Conservation (phyloP, 2,888 invertebrate genomes). For the Iselma pallidipennis region DNA sequence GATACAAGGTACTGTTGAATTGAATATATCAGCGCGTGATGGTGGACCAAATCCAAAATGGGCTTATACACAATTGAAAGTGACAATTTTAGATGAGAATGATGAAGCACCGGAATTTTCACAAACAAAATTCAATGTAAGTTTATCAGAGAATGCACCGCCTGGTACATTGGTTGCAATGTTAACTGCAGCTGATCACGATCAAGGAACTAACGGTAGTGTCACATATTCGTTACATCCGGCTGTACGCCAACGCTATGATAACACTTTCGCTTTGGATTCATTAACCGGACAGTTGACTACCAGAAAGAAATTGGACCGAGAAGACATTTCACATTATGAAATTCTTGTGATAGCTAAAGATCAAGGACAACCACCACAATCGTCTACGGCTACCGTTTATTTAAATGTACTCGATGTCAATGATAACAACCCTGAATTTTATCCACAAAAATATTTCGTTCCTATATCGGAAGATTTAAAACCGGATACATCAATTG, state of each 20-base stretch:
- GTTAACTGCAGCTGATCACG: constrained; percentile 85
- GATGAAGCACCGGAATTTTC: constrained; percentile 90
- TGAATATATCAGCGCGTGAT: constrained; percentile 90
- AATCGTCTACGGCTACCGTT: constrained; percentile 89
- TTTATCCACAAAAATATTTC: constrained; percentile 89
- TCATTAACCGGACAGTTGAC: constrained; percentile 83
- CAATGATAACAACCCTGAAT: constrained; percentile 90
- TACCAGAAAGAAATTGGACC: constrained; percentile 76
- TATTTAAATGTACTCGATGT: constrained; percentile 79
- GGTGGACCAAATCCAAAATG: constrained; percentile 94
- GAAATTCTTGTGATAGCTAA: constrained; percentile 83
- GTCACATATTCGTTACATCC: constrained; percentile 82
- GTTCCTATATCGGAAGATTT: constrained; percentile 73
- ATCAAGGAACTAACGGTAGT: constrained; percentile 92
- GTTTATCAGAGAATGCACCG: constrained; percentile 78
- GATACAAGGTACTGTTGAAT: constrained; percentile 80
- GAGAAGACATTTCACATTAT: constrained; percentile 78
- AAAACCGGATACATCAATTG: constrained; percentile 65
- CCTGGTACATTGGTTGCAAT: constrained; percentile 80
- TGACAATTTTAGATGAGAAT: constrained; percentile 92
- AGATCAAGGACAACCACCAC: constrained; percentile 89
- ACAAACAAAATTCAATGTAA: constrained; percentile 73
- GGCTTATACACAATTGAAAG: constrained; percentile 86
- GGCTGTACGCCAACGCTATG: constrained; percentile 76
- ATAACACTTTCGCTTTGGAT: constrained; percentile 83